Conservation (phyloP, 2,888 invertebrate species). For the Heliconius ismenius region DNA sequence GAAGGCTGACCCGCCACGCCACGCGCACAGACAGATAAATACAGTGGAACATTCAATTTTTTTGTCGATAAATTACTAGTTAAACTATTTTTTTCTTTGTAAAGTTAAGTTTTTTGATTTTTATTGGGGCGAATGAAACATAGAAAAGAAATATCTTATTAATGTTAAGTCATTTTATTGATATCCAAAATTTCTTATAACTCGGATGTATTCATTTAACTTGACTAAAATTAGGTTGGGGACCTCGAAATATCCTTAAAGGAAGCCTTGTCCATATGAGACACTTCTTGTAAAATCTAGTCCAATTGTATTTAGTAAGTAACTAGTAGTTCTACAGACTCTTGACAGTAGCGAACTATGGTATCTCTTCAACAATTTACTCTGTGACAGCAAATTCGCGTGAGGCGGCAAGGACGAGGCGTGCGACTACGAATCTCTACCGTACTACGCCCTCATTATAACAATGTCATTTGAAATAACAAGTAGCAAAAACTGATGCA, state of each 20-base stretch:
- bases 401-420: constrained; percentile 40
- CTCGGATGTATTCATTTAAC: too few species aligned
- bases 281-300: too few species aligned
- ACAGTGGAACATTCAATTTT: not conserved
- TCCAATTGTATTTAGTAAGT: not conserved
- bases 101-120: too few species aligned
- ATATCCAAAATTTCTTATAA: too few species aligned
- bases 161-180: too few species aligned
- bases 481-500: constrained; percentile 25
- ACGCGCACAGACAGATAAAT: constrained; percentile 25
- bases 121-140: too few species aligned
- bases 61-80: not conserved
- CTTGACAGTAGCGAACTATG: not conserved
- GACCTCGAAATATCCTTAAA: too few species aligned
- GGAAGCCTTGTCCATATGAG: too few species aligned
- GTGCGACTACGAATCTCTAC: constrained; percentile 37
- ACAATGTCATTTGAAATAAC: constrained; percentile 37
- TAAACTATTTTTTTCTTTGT: too few species aligned
- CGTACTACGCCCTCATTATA: constrained; percentile 40
- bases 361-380: not conserved
- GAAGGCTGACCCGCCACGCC: constrained; percentile 29
- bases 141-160: too few species aligned
- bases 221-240: too few species aligned
- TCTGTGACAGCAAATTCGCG: constrained; percentile 36
- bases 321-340: not conserved